These are phyloP conservation scores for Morpho achilles DNA, from an alignment of 2,888 invertebrate species.

Conservation along the genomic window DNA sequence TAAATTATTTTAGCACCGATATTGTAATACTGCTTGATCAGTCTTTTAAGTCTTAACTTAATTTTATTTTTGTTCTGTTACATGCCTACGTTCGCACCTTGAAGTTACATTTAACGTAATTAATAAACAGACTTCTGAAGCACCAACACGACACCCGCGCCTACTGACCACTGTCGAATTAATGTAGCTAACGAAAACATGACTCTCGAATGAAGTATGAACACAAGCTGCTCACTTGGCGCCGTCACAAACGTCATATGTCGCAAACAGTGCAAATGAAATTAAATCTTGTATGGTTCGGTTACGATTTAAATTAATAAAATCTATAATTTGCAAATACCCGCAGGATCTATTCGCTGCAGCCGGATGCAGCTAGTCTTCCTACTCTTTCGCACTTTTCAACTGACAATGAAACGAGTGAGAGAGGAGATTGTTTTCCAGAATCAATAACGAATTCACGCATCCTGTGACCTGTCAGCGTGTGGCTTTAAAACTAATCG, in stretches of 20 bases:
- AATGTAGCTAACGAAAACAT: background rate
- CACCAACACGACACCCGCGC: background rate
- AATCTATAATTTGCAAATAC: constrained; percentile 42
- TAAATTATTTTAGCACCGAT: too few species aligned
- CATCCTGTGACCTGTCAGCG: constrained; percentile 76
- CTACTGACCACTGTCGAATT: background rate
- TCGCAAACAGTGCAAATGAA: constrained; percentile 32
- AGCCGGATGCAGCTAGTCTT: constrained; percentile 47
- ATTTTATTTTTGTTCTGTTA: too few species aligned
- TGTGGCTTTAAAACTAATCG: constrained; percentile 73
- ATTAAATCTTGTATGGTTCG: background rate
- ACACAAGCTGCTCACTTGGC: background rate
- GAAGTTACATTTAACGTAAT: too few species aligned
- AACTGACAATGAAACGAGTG: constrained; percentile 29
- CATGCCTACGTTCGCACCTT: too few species aligned
- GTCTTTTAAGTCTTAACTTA: too few species aligned
- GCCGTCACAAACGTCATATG: too few species aligned
- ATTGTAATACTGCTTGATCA: too few species aligned
- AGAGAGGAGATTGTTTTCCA: constrained; percentile 48
- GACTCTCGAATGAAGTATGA: background rate
- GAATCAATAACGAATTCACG: constrained; percentile 68
- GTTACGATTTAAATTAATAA: background rate
- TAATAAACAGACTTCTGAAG: background rate
- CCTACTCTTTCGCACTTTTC: constrained; percentile 34
- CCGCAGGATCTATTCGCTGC: constrained; percentile 33